phyloP scores from a whole-genome alignment of 2,113 vertebrate genomes.

The Turdus rufiventris region DNA sequence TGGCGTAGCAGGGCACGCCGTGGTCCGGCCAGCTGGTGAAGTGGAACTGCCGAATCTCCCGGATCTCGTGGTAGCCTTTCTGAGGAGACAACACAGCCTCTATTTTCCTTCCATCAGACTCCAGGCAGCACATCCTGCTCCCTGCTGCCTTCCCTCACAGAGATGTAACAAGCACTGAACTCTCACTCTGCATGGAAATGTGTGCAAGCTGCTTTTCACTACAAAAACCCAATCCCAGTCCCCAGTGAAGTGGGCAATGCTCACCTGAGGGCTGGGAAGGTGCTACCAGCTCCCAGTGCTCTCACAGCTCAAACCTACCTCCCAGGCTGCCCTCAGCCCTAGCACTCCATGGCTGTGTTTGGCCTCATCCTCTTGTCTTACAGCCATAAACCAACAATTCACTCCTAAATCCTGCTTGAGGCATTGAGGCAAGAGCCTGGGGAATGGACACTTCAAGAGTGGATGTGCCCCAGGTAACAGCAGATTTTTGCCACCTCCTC shows the following conservation, averaged over 20 bases:
- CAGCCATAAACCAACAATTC: neutral
- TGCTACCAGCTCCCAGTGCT: neutral
- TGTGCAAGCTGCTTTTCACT: accelerated
- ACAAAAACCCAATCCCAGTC: accelerated
- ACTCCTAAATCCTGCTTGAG: neutral
- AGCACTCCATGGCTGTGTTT: neutral
- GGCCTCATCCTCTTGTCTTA: neutral
- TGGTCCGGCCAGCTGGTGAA: slow-evolving; percentile 99
- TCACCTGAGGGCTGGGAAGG: neutral
- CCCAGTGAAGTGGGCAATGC: accelerated
- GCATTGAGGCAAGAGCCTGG: neutral
- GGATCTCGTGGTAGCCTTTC: slow-evolving; percentile 98
- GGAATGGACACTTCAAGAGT: accelerated
- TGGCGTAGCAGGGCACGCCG: slow-evolving; percentile 94
- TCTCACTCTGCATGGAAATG: accelerated
- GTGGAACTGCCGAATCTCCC: slow-evolving; percentile 95
- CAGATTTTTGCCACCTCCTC: neutral
- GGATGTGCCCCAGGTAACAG: accelerated
- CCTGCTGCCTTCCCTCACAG: neutral
- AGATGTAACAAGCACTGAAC: neutral
- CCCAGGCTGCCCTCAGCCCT: neutral
- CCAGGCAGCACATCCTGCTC: accelerated
- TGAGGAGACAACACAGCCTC: slow-evolving; percentile 69
- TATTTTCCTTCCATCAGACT: neutral
- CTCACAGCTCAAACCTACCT: neutral